Evolutionary conservation across 2,888 invertebrate species (phyloP).

Genomic region (Stenchaetothrips biformis): DNA sequence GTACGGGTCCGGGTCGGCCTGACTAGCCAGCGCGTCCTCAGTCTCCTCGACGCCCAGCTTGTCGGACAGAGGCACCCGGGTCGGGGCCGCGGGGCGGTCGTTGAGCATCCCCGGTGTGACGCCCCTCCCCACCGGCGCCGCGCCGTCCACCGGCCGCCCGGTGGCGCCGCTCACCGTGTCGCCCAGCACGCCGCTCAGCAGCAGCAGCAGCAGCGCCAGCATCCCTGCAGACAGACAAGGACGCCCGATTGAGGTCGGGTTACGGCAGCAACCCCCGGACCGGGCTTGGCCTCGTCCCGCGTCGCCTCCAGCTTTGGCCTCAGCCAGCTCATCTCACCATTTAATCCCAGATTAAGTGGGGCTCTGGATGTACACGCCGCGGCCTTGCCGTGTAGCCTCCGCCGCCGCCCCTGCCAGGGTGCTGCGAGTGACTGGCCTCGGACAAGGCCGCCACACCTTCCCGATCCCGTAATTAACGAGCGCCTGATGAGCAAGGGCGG

Average conservation of each 20-base stretch:
- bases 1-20: background rate
- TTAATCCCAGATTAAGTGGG: background rate
- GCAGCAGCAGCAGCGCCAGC: conserved; percentile 19
- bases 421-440: too few relatives aligned
- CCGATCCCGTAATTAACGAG: too few relatives aligned
- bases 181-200: background rate
- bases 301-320: too few relatives aligned
- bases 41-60: background rate
- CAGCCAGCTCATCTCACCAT: background rate
- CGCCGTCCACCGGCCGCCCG: background rate
- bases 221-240: background rate
- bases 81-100: background rate
- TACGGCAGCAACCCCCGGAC: too few relatives aligned
- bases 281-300: too few relatives aligned
- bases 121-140: background rate
- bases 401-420: too few relatives aligned
- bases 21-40: background rate
- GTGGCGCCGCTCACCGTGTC: background rate
- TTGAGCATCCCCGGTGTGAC: background rate
- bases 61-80: background rate
- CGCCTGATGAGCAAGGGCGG: too few relatives aligned
- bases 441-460: too few relatives aligned
- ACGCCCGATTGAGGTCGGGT: too few relatives aligned
- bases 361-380: too few relatives aligned
- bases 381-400: too few relatives aligned